phyloP scores from a whole-genome alignment of 2,113 vertebrate species.

The Salvelinus namaycush region DNA sequence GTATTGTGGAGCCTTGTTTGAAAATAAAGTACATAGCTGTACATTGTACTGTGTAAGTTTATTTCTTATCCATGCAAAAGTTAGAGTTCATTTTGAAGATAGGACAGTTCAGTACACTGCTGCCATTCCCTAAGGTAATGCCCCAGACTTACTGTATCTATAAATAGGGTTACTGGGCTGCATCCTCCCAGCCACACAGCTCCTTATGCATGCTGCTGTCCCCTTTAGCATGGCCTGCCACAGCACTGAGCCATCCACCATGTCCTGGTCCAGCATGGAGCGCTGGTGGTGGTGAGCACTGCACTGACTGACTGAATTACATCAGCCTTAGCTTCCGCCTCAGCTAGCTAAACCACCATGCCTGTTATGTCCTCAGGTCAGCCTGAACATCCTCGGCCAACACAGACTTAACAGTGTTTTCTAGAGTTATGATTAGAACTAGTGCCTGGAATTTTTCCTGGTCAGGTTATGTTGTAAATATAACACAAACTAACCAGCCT shows the following conservation, averaged over 20 bases:
- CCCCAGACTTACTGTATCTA: constrained; percentile 51
- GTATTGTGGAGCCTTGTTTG: too few relatives aligned
- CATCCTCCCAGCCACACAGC: constrained; percentile 18
- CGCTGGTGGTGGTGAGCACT: constrained; percentile 46
- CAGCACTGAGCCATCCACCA: constrained; percentile 22
- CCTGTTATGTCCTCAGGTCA: constrained; percentile 18
- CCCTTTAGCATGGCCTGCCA: constrained; percentile 45
- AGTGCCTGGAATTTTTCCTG: too few relatives aligned
- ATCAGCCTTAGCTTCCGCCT: constrained; percentile 32
- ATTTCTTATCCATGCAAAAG: constrained; percentile 1
- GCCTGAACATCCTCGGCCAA: constrained; percentile 29
- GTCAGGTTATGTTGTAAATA: neutral
- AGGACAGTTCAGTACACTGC: constrained; percentile 29
- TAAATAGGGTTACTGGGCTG: constrained; percentile 54
- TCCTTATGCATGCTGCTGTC: constrained; percentile 33
- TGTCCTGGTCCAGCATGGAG: constrained; percentile 38
- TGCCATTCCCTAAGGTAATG: constrained; percentile 46
- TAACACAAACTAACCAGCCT: neutral
- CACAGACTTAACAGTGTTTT: neutral
- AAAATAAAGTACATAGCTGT: too few relatives aligned
- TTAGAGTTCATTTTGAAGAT: constrained; percentile 21
- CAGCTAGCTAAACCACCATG: constrained; percentile 15
- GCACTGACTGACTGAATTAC: constrained; percentile 52
- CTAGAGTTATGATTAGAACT: neutral
- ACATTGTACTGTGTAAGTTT: neutral